Base-by-base conservation (phyloP, 1,140 invertebrate species). In the Chironomus tepperi region DNA sequence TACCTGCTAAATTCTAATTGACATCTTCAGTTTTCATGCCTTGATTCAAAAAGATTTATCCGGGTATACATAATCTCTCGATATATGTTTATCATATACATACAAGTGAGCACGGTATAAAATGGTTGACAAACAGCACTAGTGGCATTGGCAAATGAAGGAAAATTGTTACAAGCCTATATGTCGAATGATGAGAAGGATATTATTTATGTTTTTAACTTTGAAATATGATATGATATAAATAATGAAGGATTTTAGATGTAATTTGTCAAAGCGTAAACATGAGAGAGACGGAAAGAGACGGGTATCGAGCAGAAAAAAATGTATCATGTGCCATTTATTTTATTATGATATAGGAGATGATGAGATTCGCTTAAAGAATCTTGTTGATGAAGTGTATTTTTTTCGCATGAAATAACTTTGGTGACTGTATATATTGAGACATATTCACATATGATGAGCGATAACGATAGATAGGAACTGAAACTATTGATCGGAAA, bases 151-250 rank as follows among this genome's bases (percentile, higher is more conserved):
- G 15, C 8, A 15, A 47, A 57, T 57, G 47, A 57, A 57, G 5
- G 47, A 57, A 57, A 42, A 43, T 34, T 42, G 12, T 18, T 18
- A 42, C 24, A 10, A 42, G 42, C 42, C n/a, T 57, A 57, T n/a
- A 57, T n/a, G 47, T 57, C 47, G 47, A 57, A 57, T 57, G 47
- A 57, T 19, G 65, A 67, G 24, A 19, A 18, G 65, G 19, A 70
- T 70, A 70, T 70, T 70, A 70, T 70, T 70, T 70, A 70, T 70
- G 65, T 70, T 70, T 70, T 70, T 70, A 70, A 16, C 65, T 70
- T 70, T 70, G 65, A 70, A 70, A 70, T 70, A 70, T 70, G 65
- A 70, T 70, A 70, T 19, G 16, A 19, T 19, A 70, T 70, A 70
- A 70, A 70, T 70, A 70, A 70, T 70, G 65, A 70, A 70, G 65